phyloP scores from a whole-genome alignment of 2,888 invertebrate genomes.

The Taphrorychus bicolor region DNA sequence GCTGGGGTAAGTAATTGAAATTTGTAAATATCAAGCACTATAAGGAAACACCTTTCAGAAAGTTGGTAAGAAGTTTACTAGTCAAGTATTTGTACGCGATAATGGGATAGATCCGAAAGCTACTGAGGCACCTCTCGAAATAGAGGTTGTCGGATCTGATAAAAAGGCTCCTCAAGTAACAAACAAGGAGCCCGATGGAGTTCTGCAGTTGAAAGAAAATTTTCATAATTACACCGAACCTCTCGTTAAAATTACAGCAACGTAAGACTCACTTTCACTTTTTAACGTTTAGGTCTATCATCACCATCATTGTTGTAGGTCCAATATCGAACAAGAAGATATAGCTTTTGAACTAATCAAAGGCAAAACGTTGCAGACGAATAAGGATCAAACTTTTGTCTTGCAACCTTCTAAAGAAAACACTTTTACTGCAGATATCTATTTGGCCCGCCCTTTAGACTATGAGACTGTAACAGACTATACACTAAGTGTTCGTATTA shows the following conservation, averaged over 20 bases:
- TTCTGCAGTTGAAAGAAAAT: conserved; percentile 74
- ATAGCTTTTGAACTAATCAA: conserved; percentile 81
- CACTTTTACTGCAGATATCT: conserved; percentile 72
- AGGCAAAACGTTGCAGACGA: conserved; percentile 86
- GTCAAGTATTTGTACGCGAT: conserved; percentile 81
- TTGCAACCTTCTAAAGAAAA: conserved; percentile 68
- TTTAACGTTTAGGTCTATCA: too few relatives aligned
- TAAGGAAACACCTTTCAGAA: conserved; percentile 62
- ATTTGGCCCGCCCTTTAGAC: conserved; percentile 79
- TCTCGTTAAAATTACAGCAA: conserved; percentile 68
- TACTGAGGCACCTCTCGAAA: conserved; percentile 79
- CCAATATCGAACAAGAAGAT: conserved; percentile 78
- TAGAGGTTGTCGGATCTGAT: conserved; percentile 86
- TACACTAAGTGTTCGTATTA: conserved; percentile 80
- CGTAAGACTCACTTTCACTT: too few relatives aligned
- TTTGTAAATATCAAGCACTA: conserved; percentile 5
- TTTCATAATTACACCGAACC: conserved; percentile 69
- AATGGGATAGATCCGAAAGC: conserved; percentile 68
- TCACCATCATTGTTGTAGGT: conserved; percentile 60
- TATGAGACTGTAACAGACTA: conserved; percentile 87
- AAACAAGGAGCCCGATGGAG: conserved; percentile 62
- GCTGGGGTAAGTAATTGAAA: conserved; percentile 47
- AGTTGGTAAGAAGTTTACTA: conserved; percentile 69
- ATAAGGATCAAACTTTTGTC: conserved; percentile 79
- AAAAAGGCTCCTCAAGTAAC: conserved; percentile 83